A percentile compares a stretch with the other conserved stretches of the same genome.
Evolutionary conservation across 2,888 invertebrate species (phyloP).

Genomic region (Stenodema calcarata): DNA sequence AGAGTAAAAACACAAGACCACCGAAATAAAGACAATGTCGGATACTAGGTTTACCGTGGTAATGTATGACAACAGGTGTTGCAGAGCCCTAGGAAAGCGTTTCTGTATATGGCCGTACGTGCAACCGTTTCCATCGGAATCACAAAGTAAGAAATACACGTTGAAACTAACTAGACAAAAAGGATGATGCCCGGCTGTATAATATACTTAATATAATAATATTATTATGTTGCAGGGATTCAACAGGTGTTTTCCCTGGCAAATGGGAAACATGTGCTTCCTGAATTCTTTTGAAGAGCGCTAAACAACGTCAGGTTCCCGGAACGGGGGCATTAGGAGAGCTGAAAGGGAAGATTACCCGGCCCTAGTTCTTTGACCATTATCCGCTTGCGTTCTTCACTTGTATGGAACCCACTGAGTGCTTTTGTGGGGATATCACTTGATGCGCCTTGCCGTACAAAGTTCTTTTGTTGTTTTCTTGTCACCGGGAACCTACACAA

Average conservation of each 20-base stretch:
- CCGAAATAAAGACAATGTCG: no score
- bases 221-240: no score
- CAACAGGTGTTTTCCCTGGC: neutral
- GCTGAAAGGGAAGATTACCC: neutral
- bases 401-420: neutral
- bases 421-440: neutral
- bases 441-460: neutral
- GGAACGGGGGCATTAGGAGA: neutral
- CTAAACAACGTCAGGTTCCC: neutral
- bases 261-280: neutral
- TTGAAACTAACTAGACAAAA: neutral
- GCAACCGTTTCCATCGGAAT: neutral
- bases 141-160: neutral
- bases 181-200: neutral
- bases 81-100: neutral
- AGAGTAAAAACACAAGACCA: no score
- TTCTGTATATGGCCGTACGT: neutral
- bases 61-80: neutral
- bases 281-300: neutral
- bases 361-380: neutral
- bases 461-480: no score
- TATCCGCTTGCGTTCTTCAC: neutral
- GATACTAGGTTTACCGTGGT: no score
- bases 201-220: no score
- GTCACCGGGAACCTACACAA: no score